Base-by-base conservation (phyloP, 2,113 vertebrate genomes). In the Pelmatolapia mariae region DNA sequence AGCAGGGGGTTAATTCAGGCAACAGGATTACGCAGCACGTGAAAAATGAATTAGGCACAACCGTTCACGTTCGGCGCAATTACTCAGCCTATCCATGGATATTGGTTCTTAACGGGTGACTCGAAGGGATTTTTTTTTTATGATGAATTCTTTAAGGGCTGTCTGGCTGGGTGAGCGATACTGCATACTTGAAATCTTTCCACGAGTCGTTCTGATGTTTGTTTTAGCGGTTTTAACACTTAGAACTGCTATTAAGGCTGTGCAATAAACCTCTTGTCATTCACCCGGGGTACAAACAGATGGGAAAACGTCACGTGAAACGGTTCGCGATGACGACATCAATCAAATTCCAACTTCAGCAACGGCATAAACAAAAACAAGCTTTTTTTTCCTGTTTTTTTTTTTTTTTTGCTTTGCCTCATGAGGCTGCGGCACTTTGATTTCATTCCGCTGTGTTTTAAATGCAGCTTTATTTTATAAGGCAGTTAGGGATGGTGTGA, bases 11-110 rank as follows among this genome's bases (percentile, higher is more conserved):
- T 89, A 81, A 91, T 87, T 91, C 83, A 90, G 85, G 79, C 81
- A 81, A 91, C 86, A 82, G 91, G 88, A 92, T 91, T 88, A 94
- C 87, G 40, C 88, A 87, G 83, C 90, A 89, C 33, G 76, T 85
- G 85, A 90, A 91, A 88, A 85, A 94, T 89, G 84, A 92, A 91
- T 88, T 82, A 45, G 85, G 76, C 79, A 87, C 71, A 87, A 87
- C 45, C 13, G 10, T 87, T 90, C 26, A 24, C 29, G 57, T 91
- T 88, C 68, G 84, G 86, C 33, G 81, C 63, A 89, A 86, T 91
- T 89, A 89, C 84, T 88, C 87, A 81, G 82, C 87, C 87, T 87
- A 87, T 86, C 84, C 87, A 71, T 85, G 81, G 54, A 84, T 86
- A 84, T 54, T 63, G 87, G 86, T 50, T 88, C 54, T 87, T 82